Conservation (phyloP, 2,888 invertebrate species). For the Plebejus argus region DNA sequence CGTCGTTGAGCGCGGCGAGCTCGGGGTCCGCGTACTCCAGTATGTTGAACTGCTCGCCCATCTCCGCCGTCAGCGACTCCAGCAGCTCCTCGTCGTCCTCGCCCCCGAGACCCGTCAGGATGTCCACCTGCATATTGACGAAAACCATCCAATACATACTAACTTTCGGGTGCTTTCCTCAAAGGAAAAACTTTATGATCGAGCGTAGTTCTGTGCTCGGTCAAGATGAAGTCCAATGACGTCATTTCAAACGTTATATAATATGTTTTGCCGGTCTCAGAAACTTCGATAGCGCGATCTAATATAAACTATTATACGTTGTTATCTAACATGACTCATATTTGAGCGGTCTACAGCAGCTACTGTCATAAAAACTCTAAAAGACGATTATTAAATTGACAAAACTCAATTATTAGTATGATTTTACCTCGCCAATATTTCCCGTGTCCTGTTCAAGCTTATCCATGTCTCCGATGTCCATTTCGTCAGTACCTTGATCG, state of each 20-base stretch:
- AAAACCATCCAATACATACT: background rate
- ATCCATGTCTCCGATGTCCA: slow-evolving; percentile 78
- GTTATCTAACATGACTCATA: no score
- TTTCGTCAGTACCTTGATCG: slow-evolving; percentile 69
- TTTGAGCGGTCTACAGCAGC: no score
- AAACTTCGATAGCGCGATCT: no score
- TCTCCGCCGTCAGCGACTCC: slow-evolving; percentile 86
- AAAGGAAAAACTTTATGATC: no score
- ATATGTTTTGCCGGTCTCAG: no score
- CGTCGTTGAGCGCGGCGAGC: slow-evolving; percentile 87
- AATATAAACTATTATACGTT: no score
- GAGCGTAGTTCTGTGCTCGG: no score
- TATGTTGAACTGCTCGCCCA: slow-evolving; percentile 97
- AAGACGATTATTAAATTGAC: background rate
- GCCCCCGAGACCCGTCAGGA: slow-evolving; percentile 90
- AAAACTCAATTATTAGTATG: background rate
- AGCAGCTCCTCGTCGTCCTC: slow-evolving; percentile 94
- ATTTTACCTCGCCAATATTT: slow-evolving; percentile 73
- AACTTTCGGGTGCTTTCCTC: no score
- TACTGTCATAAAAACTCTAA: no score
- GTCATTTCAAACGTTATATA: no score
- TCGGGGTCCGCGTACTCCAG: slow-evolving; percentile 97
- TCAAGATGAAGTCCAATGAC: no score
- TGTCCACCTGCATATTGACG: slow-evolving; percentile 80
- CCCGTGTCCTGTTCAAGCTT: slow-evolving; percentile 75